These are phyloP conservation scores for Drosophila ambigua DNA, from an alignment of 1,140 invertebrate species.

Conservation along the genomic window DNA sequence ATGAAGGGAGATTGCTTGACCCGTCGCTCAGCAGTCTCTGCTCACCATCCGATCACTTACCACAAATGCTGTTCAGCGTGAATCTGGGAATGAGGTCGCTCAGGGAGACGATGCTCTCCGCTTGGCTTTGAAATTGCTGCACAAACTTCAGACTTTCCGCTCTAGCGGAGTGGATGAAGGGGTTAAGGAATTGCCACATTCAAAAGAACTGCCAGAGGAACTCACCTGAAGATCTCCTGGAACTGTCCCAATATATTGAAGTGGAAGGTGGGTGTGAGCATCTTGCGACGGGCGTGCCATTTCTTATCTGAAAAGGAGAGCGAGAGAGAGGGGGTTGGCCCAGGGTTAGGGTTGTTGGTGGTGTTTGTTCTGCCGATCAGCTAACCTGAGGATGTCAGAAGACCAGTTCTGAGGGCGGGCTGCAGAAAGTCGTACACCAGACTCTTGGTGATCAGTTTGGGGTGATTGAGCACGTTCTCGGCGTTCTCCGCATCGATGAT, in stretches of 20 bases:
- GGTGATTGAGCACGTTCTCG: conserved; percentile 58
- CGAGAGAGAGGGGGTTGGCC: too few relatives aligned
- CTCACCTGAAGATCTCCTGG: conserved; percentile 88
- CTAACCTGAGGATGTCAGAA: conserved; percentile 86
- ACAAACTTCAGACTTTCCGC: conserved; percentile 83
- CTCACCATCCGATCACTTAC: conserved; percentile 72
- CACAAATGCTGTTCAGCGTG: conserved; percentile 91
- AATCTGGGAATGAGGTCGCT: conserved; percentile 86
- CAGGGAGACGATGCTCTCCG: conserved; percentile 34
- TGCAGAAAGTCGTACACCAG: conserved; percentile 85
- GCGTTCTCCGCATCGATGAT: conserved; percentile 61
- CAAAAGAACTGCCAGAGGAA: conserved; percentile 6
- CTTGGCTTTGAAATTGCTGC: conserved; percentile 37
- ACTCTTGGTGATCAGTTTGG: conserved; percentile 56
- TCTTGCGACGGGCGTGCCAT: conserved; percentile 91
- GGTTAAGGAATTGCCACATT: too few relatives aligned
- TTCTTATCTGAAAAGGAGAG: conserved; percentile 84
- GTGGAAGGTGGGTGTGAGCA: conserved; percentile 95
- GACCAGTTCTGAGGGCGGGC: conserved; percentile 87
- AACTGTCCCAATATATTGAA: conserved; percentile 94
- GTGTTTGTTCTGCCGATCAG: background rate
- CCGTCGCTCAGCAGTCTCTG: too few relatives aligned
- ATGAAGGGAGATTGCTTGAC: background rate
- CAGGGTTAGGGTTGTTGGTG: too few relatives aligned
- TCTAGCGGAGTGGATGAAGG: conserved; percentile 29